These are phyloP conservation scores for Chrysopilus asiliformis DNA, from an alignment of 2,888 invertebrate species.

Conservation along the genomic window DNA sequence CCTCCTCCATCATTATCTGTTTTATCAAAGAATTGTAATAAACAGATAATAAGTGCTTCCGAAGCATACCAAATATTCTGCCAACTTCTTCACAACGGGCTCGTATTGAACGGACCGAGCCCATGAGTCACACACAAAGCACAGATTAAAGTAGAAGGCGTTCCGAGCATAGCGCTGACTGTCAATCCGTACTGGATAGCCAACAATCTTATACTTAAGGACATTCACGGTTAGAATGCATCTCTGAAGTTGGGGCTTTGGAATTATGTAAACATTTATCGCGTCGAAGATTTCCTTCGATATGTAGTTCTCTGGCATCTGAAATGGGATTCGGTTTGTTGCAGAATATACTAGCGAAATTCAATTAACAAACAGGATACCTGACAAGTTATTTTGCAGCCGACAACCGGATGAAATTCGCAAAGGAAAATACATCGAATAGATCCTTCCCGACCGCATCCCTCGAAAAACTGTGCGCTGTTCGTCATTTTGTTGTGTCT, in stretches of 20 bases:
- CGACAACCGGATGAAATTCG: conserved; percentile 61
- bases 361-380: too few species aligned
- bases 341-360: too few species aligned
- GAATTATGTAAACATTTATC: conserved; percentile 88
- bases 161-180: conserved; percentile 82
- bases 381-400: conserved; percentile 75
- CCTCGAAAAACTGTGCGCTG: conserved; percentile 38
- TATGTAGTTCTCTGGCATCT: conserved; percentile 83
- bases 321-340: too few species aligned
- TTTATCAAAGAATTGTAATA: conserved; percentile 1
- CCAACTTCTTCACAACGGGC: conserved; percentile 84
- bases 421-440: conserved; percentile 74
- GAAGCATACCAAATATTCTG: conserved; percentile 62
- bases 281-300: conserved; percentile 89
- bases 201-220: conserved; percentile 74
- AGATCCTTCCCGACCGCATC: conserved; percentile 56
- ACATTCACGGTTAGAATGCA: conserved; percentile 79
- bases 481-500: background rate
- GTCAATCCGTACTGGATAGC: conserved; percentile 83
- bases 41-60: background rate
- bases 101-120: conserved; percentile 87
- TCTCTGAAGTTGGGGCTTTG: conserved; percentile 80
- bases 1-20: conserved; percentile 72
- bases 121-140: conserved; percentile 85
- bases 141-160: conserved; percentile 89